Percentiles rank a stretch among this genome's conserved stretches.
phyloP scores from a whole-genome alignment of 1,140 invertebrate genomes.

The Cydia pomonella region DNA sequence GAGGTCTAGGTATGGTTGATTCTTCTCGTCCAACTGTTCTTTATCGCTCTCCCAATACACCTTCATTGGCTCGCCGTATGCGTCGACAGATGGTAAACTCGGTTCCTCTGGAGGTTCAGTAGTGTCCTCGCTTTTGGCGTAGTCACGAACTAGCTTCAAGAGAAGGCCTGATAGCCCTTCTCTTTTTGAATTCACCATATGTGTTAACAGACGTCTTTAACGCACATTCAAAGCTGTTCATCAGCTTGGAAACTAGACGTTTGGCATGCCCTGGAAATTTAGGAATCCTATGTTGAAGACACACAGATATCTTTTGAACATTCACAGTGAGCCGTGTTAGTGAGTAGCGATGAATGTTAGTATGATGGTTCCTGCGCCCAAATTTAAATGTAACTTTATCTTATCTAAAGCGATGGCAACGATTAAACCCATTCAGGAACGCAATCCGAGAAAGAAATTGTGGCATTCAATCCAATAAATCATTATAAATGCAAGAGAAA shows the following conservation, averaged over 20 bases:
- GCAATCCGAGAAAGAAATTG: conserved; percentile 41
- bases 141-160: conserved; percentile 59
- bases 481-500: conserved; percentile 12
- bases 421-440: conserved; percentile 45
- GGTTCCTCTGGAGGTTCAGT: conserved; percentile 51
- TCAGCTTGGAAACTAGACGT: conserved; percentile 63
- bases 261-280: conserved; percentile 77
- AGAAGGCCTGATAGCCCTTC: conserved; percentile 72
- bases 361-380: conserved; percentile 50
- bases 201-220: conserved; percentile 59
- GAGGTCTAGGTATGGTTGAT: conserved; percentile 67
- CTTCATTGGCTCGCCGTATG: conserved; percentile 67
- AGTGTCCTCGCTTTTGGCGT: conserved; percentile 50
- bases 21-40: conserved; percentile 54
- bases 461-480: conserved; percentile 39
- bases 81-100: conserved; percentile 40
- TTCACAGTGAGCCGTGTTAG: conserved; percentile 58
- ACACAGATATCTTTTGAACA: conserved; percentile 73
- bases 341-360: conserved; percentile 49
- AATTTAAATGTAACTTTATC: conserved; percentile 51
- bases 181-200: conserved; percentile 74
- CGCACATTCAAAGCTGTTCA: conserved; percentile 62
- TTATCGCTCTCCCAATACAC: conserved; percentile 73
- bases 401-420: conserved; percentile 48
- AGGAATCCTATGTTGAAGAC: conserved; percentile 77